Evolutionary conservation across 2,113 vertebrate genomes (phyloP), one percentile per base, ranked within the genome.

Genomic region (Dendropsophus ebraccatus): DNA sequence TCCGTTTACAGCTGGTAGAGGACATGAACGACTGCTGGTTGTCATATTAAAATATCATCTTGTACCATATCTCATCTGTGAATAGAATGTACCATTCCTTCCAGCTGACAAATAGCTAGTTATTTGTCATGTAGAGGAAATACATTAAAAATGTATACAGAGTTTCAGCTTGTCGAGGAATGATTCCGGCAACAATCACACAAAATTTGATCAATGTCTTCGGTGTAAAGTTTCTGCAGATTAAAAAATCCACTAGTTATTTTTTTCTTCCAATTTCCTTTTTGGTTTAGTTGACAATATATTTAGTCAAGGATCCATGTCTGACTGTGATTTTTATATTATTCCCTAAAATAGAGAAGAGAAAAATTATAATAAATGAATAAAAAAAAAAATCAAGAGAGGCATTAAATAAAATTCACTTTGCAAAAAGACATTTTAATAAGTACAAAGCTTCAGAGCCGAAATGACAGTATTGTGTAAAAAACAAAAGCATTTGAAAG

Each of bases 21-120:
- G 95, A 93, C 95, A 94, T 65, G 96, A 88, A 89, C 92, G 96
- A 87, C 94, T 92, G 21, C 95, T 95, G 90, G 95, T 96, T 93
- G 95, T 97, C 91, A 97, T 98, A 94, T 94, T 97, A 92, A 91
- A 94, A 89, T 88, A 91, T 93, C 92, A 92, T 85, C 89, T 81
- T 25, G 9, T 70, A 52, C 32, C 84, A 54, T 60, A 74, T 25
- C 23, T 87, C 76, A 87, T 87, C 77, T 81, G 54, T 16, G 81
- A 76, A 83, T 85, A 50, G 2, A 35, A 65, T 9, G 54, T 82
- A 83, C 65, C 93, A 94, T 94, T 87, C 88, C 90, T 93, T 88
- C 80, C 62, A 65, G 82, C 45, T 88, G 86, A 86, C 17, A 75
- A 88, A 54, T 0, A 82, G 83, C 82, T 50, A 73, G 19, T 19